phyloP scores from a whole-genome alignment of 2,797 vertebrate species.

The Nasua narica region DNA sequence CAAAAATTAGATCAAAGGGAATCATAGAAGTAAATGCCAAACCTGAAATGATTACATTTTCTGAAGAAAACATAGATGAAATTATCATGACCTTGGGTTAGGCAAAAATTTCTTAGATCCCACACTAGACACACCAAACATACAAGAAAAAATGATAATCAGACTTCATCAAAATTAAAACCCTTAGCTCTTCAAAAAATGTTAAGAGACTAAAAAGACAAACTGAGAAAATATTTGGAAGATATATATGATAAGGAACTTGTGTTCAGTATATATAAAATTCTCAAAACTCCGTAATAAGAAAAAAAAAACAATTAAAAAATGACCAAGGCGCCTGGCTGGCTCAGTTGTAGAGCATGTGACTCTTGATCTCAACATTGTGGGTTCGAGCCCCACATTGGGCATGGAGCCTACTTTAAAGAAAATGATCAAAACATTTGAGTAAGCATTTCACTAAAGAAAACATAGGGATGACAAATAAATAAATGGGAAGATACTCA shows the following conservation, averaged over 20 bases:
- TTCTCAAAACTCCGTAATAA: not conserved
- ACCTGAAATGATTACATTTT: not conserved
- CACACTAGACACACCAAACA: not conserved
- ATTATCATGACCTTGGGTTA: not conserved
- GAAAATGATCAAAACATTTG: not conserved
- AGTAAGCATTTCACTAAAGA: not conserved
- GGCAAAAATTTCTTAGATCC: not conserved
- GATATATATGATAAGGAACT: not conserved
- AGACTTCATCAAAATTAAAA: not conserved
- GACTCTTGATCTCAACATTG: not conserved
- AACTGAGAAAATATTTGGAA: not conserved
- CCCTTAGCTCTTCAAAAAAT: not conserved
- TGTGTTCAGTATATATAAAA: not conserved
- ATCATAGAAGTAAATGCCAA: not conserved
- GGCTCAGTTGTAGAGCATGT: not conserved
- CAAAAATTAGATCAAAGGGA: not conserved
- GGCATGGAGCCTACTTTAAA: not conserved
- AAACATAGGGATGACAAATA: not conserved
- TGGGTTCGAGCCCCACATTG: not conserved
- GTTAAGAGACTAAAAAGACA: not conserved
- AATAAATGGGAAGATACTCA: not conserved
- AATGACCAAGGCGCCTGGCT: not conserved
- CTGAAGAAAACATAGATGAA: not conserved
- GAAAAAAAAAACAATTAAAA: not conserved
- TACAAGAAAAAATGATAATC: not conserved